Base-by-base conservation (phyloP, 2,888 invertebrate genomes). In the Calameuta idolon region DNA sequence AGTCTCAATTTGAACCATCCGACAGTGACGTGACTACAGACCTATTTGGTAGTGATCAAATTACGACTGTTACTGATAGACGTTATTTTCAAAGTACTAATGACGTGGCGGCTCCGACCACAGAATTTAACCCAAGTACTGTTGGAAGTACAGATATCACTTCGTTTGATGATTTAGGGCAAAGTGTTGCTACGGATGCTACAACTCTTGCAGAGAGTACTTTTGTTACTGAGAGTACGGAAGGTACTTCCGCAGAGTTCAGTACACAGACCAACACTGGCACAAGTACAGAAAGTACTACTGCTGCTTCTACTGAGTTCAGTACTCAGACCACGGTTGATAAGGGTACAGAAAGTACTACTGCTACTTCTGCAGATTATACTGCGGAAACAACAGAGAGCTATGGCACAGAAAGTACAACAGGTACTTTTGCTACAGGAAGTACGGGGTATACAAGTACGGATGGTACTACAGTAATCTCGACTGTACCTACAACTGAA, bases 371-470 rank as follows among this genome's bases (percentile, higher is more conserved):
- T 30, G 69, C 76, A 34, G 69, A 76, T 12, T 30, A 68, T 76
- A 71, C 30, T 15, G 78, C 77, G 30, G 77, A 75, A 34, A 71
- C 71, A 34, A 35, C 74, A 55, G 73, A 76, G 76, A 76, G 68
- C 15, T 76, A 74, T 33, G 34, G 11, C 55, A 34, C 31, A 30
- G 69, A 75, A 69, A 81, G 77, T 34, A 71, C 79, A 55, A 69
- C 77, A 34, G 76, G 78, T 74, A 79, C 79, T 74, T 75, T 37
- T n/a, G 69, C 75, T 12, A 77, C 79, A 23, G 77, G 75, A 33
- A 55, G 74, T 15, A 69, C 75, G 31, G 73, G 74, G 75, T 76
- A 73, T 33, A 77, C 79, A 69, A 76, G 75, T 55, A 81, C 69
- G 37, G 78, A 75, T 74, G 73, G 75, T 69, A 69, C 34, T 69